A percentile compares a stretch with the other conserved stretches of the same genome.
Conservation (phyloP, 2,888 invertebrate species). For the Coleophora deauratella region DNA sequence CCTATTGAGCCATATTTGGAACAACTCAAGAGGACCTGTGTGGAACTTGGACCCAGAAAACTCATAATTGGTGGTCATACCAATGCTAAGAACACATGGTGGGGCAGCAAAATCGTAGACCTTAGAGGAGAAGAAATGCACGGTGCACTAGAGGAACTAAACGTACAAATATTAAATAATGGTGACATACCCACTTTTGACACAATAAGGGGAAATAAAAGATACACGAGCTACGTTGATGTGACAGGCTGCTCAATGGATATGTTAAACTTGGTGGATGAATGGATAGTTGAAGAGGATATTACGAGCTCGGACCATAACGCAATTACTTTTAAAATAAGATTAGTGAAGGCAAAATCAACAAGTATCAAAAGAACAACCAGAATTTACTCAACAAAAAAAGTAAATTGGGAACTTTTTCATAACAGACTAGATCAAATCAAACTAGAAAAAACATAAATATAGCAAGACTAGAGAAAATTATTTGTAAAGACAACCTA, state of each 20-base stretch:
- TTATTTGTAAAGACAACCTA: background rate
- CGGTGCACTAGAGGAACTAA: conserved; percentile 1
- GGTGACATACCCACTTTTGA: conserved; percentile 8
- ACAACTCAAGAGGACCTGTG: too few species aligned
- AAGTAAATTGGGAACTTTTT: conserved; percentile 8
- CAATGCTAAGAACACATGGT: background rate
- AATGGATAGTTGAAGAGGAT: conserved; percentile 3
- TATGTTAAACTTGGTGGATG: conserved; percentile 1
- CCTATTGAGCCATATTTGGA: background rate
- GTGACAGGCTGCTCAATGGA: conserved; percentile 3
- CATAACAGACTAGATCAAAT: background rate
- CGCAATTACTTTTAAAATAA: conserved; percentile 15
- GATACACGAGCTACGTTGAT: background rate
- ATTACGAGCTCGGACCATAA: conserved; percentile 17
- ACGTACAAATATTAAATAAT: conserved; percentile 3
- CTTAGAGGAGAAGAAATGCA: conserved; percentile 10
- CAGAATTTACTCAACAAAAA: conserved; percentile 7
- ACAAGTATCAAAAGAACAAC: background rate
- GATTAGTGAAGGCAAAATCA: background rate
- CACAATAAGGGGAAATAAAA: conserved; percentile 4
- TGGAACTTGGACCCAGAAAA: background rate
- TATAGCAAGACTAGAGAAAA: background rate
- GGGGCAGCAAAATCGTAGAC: background rate
- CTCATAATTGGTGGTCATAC: background rate
- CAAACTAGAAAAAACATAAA: background rate